phyloP scores from a whole-genome alignment of 2,113 vertebrate genomes.

The Rattus rattus region DNA sequence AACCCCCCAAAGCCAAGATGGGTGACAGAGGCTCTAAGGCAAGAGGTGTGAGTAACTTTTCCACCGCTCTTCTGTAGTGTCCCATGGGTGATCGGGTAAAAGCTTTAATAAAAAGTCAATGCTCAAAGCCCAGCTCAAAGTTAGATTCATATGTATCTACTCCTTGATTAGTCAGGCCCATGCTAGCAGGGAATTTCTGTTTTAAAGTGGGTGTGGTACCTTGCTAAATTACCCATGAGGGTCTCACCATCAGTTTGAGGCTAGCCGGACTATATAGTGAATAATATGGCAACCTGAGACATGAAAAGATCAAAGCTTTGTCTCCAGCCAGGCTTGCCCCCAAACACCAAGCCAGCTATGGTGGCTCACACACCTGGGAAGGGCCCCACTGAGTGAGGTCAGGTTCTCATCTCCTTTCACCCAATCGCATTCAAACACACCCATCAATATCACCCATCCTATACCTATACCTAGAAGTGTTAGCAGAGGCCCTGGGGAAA shows the following conservation, averaged over 20 bases:
- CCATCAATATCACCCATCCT: not conserved
- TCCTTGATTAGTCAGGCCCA: not conserved
- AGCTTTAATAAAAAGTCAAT: conserved; percentile 11
- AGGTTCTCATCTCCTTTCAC: not conserved
- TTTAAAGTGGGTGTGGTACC: not conserved
- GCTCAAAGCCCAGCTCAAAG: not conserved
- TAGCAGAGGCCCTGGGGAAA: no score
- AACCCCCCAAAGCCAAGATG: conserved; percentile 11
- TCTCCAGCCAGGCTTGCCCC: not conserved
- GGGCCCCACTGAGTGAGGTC: not conserved
- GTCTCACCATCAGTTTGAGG: not conserved
- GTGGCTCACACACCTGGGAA: not conserved
- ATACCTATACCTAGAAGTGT: not conserved
- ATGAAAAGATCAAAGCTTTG: not conserved
- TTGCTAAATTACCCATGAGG: not conserved
- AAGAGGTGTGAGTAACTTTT: not conserved
- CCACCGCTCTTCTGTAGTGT: not conserved
- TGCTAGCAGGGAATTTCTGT: not conserved
- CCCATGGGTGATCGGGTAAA: not conserved
- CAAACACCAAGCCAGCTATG: not conserved
- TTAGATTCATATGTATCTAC: not conserved
- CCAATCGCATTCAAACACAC: not conserved
- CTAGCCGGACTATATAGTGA: not conserved
- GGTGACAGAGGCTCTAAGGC: not conserved
- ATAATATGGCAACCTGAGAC: not conserved